These are phyloP conservation scores for Phalanger gymnotis DNA, from an alignment of 2,797 vertebrate species.

Conservation along the genomic window DNA sequence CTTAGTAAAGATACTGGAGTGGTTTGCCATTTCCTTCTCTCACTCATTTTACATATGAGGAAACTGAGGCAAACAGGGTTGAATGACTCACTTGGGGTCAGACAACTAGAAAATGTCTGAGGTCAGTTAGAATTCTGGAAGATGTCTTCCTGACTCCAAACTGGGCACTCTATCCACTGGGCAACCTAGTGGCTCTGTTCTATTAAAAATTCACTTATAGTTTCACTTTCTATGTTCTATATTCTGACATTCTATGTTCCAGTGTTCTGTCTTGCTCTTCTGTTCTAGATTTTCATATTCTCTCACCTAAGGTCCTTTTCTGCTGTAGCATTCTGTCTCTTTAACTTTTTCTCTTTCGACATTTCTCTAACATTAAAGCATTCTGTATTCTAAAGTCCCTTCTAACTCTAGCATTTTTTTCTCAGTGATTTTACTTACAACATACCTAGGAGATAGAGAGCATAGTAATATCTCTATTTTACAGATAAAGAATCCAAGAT, in stretches of 20 bases:
- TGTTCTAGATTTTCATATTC: background rate
- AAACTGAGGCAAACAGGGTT: background rate
- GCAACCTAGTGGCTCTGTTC: background rate
- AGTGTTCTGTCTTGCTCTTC: background rate
- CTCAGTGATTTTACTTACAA: background rate
- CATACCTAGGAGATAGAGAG: background rate
- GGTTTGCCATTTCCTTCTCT: background rate
- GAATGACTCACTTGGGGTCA: background rate
- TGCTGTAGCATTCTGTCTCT: background rate
- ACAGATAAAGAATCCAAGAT: background rate
- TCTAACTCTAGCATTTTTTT: background rate
- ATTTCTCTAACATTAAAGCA: background rate
- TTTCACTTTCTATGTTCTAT: background rate
- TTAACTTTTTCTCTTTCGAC: background rate
- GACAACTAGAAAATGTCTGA: background rate
- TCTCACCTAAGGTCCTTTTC: background rate
- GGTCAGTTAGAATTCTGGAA: background rate
- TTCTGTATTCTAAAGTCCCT: background rate
- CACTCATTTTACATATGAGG: background rate
- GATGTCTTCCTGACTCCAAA: background rate
- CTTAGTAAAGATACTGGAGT: background rate
- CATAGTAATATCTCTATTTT: background rate
- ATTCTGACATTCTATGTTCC: background rate
- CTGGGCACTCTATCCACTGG: rapidly evolving
- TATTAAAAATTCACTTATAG: background rate